Conservation (phyloP, 2,797 vertebrate species). For the Phalanger gymnotis region DNA sequence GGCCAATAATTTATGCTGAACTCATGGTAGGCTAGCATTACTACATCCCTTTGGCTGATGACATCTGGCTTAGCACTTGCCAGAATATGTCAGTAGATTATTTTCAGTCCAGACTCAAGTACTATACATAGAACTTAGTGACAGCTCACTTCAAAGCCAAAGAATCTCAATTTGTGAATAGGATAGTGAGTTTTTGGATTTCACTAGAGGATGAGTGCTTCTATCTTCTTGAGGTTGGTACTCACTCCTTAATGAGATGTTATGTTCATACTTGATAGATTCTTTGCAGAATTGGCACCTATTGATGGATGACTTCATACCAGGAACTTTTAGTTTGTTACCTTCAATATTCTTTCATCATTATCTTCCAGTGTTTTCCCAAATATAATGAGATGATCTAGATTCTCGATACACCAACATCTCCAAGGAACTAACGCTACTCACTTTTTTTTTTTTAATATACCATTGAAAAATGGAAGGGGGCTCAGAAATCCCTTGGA, state of each 20-base stretch:
- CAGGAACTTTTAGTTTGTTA: neutral
- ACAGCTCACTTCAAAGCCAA: neutral
- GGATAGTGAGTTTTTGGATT: neutral
- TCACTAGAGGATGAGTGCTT: neutral
- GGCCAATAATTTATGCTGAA: neutral
- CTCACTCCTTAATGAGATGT: neutral
- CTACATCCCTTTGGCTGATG: neutral
- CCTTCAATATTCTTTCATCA: neutral
- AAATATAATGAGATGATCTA: neutral
- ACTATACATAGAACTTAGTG: neutral
- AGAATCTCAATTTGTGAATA: neutral
- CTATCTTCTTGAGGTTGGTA: neutral
- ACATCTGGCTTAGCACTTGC: neutral
- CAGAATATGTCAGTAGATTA: neutral
- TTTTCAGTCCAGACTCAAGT: neutral
- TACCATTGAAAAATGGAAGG: neutral
- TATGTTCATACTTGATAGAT: neutral
- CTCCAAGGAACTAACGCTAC: neutral
- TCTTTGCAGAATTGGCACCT: neutral
- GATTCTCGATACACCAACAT: neutral
- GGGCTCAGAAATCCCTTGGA: neutral
- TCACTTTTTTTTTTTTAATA: neutral
- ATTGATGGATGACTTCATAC: neutral
- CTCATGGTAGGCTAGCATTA: neutral
- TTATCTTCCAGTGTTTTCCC: neutral